Evolutionary conservation across 2,113 vertebrate species (phyloP).

Genomic region (Chrysochloris asiatica): DNA sequence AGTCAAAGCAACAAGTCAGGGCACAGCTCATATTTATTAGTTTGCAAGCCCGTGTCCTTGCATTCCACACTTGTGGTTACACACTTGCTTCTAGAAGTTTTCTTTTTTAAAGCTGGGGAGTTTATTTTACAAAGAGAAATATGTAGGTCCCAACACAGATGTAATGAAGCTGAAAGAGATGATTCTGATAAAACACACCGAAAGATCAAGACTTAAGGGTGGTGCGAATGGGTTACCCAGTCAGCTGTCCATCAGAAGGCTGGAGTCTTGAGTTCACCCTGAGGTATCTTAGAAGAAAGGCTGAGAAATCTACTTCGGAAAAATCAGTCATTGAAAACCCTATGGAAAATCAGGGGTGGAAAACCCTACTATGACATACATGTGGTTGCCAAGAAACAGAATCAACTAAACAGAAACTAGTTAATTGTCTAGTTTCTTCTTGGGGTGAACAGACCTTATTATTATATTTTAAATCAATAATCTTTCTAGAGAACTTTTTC

Average conservation of each 20-base stretch:
- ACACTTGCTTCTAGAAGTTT: not conserved
- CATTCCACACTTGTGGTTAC: not conserved
- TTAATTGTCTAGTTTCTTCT: not conserved
- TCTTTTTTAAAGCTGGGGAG: not conserved
- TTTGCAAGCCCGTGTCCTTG: not conserved
- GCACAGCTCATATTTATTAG: not conserved
- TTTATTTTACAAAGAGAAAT: constrained; percentile 49
- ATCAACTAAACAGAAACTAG: not conserved
- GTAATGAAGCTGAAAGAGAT: not conserved
- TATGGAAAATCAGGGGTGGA: not conserved
- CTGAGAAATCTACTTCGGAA: not conserved
- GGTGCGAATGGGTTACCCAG: not conserved
- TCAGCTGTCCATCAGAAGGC: not conserved
- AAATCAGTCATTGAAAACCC: not conserved
- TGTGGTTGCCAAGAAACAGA: not conserved
- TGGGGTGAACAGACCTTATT: not conserved
- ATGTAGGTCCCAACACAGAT: not conserved
- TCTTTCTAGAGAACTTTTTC: not conserved
- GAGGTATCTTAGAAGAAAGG: not conserved
- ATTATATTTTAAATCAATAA: not conserved
- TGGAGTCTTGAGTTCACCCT: not conserved
- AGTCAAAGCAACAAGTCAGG: not conserved
- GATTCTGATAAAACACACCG: not conserved
- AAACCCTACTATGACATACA: not conserved
- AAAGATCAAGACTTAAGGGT: not conserved